Evolutionary conservation across 1,140 invertebrate genomes (phyloP).

Genomic region (Plodia interpunctella): DNA sequence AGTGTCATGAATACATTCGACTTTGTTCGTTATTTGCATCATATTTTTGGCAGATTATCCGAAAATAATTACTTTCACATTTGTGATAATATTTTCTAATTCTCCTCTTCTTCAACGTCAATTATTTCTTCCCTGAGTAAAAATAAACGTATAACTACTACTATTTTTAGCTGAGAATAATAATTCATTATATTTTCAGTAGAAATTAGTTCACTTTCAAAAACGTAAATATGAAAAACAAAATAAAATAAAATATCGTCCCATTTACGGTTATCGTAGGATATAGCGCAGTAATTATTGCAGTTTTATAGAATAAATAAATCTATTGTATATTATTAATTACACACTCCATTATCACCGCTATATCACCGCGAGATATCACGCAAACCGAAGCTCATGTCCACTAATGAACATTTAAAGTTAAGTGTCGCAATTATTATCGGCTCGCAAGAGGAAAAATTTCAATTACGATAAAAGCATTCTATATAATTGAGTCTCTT

Average conservation of each 20-base stretch:
- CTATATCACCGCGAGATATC: background rate
- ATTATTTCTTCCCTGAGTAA: no score
- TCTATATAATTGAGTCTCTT: slow-evolving; percentile 55
- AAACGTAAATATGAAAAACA: no score
- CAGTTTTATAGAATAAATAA: background rate
- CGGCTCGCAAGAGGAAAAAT: slow-evolving; percentile 14
- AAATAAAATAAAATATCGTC: no score
- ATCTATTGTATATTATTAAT: background rate
- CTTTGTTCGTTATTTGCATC: background rate
- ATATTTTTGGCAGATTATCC: background rate
- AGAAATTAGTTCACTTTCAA: no score
- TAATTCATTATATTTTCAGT: no score
- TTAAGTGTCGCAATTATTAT: slow-evolving; percentile 15
- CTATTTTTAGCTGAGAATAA: no score
- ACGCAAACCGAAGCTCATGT: slow-evolving; percentile 6
- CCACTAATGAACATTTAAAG: slow-evolving; percentile 24
- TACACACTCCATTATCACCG: slow-evolving; percentile 2
- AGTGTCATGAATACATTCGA: background rate
- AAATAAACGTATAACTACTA: no score
- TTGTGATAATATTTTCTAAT: no score
- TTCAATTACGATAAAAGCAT: slow-evolving; percentile 50
- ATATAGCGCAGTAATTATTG: no score
- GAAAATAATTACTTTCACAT: background rate
- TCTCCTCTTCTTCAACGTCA: no score
- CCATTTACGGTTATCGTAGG: no score